Percentiles rank a stretch among this genome's conserved stretches.
phyloP scores from a whole-genome alignment of 1,140 invertebrate genomes.

The Arctopsyche grandis region DNA sequence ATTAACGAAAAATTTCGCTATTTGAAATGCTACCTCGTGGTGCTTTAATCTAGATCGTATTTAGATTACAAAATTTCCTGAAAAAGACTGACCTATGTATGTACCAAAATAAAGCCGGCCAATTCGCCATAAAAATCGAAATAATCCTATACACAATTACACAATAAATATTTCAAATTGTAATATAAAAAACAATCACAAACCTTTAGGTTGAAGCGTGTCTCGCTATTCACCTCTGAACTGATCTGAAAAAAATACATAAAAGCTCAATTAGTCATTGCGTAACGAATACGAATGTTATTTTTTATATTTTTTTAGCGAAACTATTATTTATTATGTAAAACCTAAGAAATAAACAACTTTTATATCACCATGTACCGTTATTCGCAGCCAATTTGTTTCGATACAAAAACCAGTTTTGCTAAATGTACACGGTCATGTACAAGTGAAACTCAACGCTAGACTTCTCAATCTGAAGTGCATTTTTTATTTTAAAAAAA shows the following conservation, averaged over 20 bases:
- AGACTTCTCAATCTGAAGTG: conserved; percentile 6
- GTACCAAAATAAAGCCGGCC: too few relatives aligned
- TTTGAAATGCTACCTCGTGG: too few relatives aligned
- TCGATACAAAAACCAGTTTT: conserved; percentile 39
- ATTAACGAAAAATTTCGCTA: too few relatives aligned
- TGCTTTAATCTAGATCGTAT: too few relatives aligned
- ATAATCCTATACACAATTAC: too few relatives aligned
- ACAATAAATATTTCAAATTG: too few relatives aligned
- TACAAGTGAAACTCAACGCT: background rate
- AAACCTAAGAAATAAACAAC: conserved; percentile 8
- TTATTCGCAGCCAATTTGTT: conserved; percentile 31
- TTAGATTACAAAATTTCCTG: too few relatives aligned
- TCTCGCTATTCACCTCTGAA: background rate
- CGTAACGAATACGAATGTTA: background rate
- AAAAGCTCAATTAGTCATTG: background rate
- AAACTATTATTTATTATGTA: background rate
- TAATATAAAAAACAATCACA: background rate
- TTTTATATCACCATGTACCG: conserved; percentile 20
- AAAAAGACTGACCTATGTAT: too few relatives aligned
- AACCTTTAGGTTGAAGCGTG: background rate
- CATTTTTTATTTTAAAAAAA: too few relatives aligned
- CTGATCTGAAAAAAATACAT: conserved; percentile 30
- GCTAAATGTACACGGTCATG: conserved; percentile 25
- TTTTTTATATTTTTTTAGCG: background rate
- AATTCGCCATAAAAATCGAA: too few relatives aligned